A percentile compares a stretch with the other conserved stretches of the same genome.
These are phyloP conservation scores for Mustela nigripes DNA, from an alignment of 2,113 vertebrate genomes.

Conservation along the genomic window DNA sequence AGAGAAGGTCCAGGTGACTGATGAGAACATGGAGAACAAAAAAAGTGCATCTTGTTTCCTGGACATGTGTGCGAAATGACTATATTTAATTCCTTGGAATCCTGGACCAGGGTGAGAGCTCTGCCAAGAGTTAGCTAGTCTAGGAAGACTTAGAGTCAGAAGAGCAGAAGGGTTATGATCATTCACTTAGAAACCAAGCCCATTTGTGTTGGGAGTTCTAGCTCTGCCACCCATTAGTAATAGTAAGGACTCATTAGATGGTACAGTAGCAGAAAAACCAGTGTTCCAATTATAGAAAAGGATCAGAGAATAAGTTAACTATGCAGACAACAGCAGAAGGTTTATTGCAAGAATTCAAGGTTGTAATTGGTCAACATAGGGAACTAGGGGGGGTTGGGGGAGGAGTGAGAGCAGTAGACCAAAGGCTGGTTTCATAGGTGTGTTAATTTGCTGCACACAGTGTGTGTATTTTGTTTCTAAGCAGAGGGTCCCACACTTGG, in stretches of 20 bases:
- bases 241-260: background rate
- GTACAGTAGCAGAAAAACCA: background rate
- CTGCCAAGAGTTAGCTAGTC: background rate
- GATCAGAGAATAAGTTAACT: background rate
- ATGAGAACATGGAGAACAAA: background rate
- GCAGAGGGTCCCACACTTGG: background rate
- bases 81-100: background rate
- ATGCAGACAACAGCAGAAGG: background rate
- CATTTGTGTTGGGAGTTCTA: background rate
- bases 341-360: background rate
- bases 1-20: background rate
- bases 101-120: background rate
- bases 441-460: no score
- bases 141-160: background rate
- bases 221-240: background rate
- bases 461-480: background rate
- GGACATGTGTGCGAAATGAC: background rate
- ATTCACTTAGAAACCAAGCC: background rate
- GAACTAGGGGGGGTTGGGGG: background rate
- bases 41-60: background rate
- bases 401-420: fast-evolving
- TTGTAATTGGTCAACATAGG: background rate
- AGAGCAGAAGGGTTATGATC: background rate
- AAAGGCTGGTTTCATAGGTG: background rate
- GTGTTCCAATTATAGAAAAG: background rate